phyloP scores from a whole-genome alignment of 2,113 vertebrate genomes.

The Petrocephalus microphthalmus region DNA sequence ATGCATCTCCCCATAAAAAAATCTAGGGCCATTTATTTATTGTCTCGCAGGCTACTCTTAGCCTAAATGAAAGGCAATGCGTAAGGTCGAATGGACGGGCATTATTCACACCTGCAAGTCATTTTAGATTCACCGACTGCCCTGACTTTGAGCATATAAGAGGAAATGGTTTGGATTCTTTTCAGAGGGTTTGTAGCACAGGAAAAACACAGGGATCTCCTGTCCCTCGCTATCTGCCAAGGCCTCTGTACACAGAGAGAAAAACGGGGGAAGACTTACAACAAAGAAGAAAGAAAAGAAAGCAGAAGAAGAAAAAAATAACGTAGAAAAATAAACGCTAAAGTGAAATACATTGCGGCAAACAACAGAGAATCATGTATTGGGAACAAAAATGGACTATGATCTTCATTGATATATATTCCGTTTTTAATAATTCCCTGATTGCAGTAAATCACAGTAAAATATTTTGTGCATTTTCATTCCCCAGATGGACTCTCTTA shows the following conservation, averaged over 20 bases:
- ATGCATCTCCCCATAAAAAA: background rate
- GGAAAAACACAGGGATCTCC: slow-evolving; percentile 12
- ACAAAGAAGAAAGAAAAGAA: background rate
- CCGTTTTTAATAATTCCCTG: background rate
- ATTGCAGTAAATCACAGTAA: background rate
- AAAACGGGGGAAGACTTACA: background rate
- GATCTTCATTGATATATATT: slow-evolving; percentile 1
- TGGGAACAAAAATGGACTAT: background rate
- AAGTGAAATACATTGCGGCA: background rate
- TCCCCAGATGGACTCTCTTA: background rate
- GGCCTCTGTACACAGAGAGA: background rate
- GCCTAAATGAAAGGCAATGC: background rate
- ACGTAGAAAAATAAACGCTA: background rate
- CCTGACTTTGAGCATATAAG: background rate
- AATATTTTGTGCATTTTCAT: background rate
- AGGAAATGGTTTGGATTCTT: slow-evolving; percentile 20
- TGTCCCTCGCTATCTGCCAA: background rate
- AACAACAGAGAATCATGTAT: background rate
- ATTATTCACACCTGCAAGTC: slow-evolving; percentile 11
- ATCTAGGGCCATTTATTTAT: background rate
- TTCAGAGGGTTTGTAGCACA: background rate
- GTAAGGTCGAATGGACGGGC: background rate
- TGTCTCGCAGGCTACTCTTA: background rate
- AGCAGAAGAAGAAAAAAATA: background rate
- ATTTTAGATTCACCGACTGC: background rate